These are phyloP conservation scores for Scolopax mira DNA, from an alignment of 2,113 vertebrate species.

Conservation along the genomic window DNA sequence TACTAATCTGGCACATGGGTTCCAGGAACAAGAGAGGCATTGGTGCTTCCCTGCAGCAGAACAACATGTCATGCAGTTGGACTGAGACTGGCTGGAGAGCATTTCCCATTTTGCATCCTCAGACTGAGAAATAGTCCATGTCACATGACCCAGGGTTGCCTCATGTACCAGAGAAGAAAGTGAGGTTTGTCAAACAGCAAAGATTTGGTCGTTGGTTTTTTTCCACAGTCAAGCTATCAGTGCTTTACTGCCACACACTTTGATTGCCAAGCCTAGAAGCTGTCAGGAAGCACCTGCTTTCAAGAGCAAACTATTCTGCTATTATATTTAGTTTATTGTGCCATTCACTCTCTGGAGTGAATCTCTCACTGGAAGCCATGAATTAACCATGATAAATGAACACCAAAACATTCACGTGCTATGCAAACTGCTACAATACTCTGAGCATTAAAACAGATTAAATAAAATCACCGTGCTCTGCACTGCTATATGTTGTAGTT, in stretches of 20 bases:
- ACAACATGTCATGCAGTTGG: background rate
- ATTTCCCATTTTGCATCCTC: background rate
- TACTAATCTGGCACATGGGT: background rate
- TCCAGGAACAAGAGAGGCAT: background rate
- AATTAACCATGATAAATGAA: conserved; percentile 58
- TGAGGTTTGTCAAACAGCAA: background rate
- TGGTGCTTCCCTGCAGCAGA: background rate
- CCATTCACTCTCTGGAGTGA: too few relatives aligned
- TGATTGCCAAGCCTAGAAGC: background rate
- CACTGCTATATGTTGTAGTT: conserved; percentile 29
- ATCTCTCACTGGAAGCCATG: conserved; percentile 20
- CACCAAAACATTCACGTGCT: conserved; percentile 14
- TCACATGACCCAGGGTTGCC: background rate
- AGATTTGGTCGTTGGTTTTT: rapidly evolving
- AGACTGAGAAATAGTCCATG: background rate
- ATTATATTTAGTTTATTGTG: conserved; percentile 30
- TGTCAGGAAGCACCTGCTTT: conserved; percentile 12
- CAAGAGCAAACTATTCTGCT: conserved; percentile 2
- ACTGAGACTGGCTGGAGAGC: background rate
- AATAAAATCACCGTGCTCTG: conserved; percentile 17
- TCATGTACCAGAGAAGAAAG: background rate
- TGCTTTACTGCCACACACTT: background rate
- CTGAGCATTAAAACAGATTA: background rate
- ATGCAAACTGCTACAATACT: conserved; percentile 5
- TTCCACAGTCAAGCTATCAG: background rate